Base-by-base conservation (phyloP, 2,888 invertebrate species). In the Habrosyne pyritoides region DNA sequence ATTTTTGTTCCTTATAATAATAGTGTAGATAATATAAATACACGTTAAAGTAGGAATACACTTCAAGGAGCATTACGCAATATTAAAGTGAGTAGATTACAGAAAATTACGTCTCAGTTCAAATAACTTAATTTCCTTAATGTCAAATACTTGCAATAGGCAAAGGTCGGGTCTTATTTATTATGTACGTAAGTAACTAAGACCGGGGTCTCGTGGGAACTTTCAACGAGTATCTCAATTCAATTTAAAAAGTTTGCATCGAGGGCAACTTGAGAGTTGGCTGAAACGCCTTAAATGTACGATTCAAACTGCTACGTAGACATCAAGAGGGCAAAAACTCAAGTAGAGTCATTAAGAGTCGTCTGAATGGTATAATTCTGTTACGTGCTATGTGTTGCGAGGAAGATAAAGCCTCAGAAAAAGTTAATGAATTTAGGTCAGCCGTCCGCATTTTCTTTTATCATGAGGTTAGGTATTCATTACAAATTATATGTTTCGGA, bases 221-320 rank as follows among this genome's bases (percentile, higher is more conserved):
- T 76, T 75, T 59, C 56, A 62, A 58, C 55, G 63, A 69, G 77
- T 72, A 75, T 74, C 77, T 72, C 60, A 66, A 86, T 81, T 86
- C 79, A 86, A 87, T 86, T 86, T 83, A 77, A 83, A 83, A 88
- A 87, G 79, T 87, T 87, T 69, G 63, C 60, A 71, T 67, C 67
- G 75, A 72, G 71, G 64, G 57, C 59, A 73, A 79, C 65, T 81
- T 75, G 46, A 63, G 59, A 61, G 59, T 57, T 65, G 60, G 60
- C 59, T 18, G 42, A 18, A 42, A 2, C 18, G 18, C 55, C 58
- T 59, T 71, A 67, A 79, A 75, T 70, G 69, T 69, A 67, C 67
- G 64, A 64, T 67, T 66, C 62, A 64, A 71, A 72, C 64, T 69
- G 62, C 53, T 49, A 46, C 50, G 49, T 42, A 53, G 52, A 52